Evolutionary conservation across 1,140 invertebrate genomes (phyloP).

Genomic region (Hyles vespertilio): DNA sequence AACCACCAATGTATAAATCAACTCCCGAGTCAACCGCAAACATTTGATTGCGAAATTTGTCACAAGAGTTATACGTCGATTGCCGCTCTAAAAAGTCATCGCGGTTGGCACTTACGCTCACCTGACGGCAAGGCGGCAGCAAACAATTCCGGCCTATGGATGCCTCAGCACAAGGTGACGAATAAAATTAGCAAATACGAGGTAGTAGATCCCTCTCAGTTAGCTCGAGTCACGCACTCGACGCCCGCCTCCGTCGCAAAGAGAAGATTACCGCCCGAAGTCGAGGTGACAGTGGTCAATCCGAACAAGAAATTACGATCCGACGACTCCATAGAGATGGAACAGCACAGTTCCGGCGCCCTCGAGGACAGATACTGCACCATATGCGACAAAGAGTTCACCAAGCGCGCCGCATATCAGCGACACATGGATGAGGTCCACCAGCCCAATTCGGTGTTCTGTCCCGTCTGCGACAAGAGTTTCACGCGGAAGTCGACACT

Average conservation of each 20-base stretch:
- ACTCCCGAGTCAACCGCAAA: slow-evolving; percentile 48
- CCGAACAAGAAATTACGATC: slow-evolving; percentile 68
- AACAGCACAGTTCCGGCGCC: slow-evolving; percentile 37
- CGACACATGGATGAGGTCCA: slow-evolving; percentile 77
- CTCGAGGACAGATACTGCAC: slow-evolving; percentile 76
- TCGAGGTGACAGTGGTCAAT: slow-evolving; percentile 71
- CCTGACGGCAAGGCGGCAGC: slow-evolving; percentile 74
- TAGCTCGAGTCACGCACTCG: slow-evolving; percentile 36
- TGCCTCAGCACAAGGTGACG: slow-evolving; percentile 73
- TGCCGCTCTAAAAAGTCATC: slow-evolving; percentile 77
- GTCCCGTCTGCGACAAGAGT: slow-evolving; percentile 75
- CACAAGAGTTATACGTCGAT: slow-evolving; percentile 77
- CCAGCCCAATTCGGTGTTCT: slow-evolving; percentile 60
- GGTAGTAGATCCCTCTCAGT: slow-evolving; percentile 47
- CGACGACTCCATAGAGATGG: slow-evolving; percentile 60
- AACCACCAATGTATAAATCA: slow-evolving; percentile 69
- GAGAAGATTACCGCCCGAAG: slow-evolving; percentile 67
- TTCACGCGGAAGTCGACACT: slow-evolving; percentile 75
- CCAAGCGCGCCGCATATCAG: slow-evolving; percentile 74
- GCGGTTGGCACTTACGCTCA: slow-evolving; percentile 77
- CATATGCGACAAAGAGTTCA: slow-evolving; percentile 77
- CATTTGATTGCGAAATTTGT: slow-evolving; percentile 77
- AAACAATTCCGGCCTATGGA: slow-evolving; percentile 71
- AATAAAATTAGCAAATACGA: slow-evolving; percentile 73
- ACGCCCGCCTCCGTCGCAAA: slow-evolving; percentile 40